phyloP scores from a whole-genome alignment of 2,113 vertebrate genomes.

The Apaloderma vittatum region DNA sequence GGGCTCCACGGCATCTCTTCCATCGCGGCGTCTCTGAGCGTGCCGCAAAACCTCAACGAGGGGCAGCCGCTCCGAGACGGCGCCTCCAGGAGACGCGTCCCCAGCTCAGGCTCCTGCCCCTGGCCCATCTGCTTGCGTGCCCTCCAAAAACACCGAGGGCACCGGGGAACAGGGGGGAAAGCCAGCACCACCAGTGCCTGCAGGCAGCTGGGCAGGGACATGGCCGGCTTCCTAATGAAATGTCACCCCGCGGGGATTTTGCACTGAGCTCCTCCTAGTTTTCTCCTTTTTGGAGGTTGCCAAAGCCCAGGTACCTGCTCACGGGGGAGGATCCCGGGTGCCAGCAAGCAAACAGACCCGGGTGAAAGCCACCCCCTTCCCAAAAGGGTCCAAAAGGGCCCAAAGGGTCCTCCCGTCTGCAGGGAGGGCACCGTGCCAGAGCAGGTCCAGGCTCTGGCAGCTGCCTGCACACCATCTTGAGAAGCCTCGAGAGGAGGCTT shows the following conservation, averaged over 20 bases:
- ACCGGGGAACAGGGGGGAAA: fast-evolving
- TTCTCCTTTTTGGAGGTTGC: not conserved
- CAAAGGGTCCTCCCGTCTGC: not conserved
- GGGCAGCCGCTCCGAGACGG: not conserved
- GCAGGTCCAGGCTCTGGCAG: not conserved
- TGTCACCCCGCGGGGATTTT: not conserved
- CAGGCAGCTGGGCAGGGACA: not conserved
- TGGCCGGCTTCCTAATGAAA: not conserved
- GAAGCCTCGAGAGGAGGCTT: not conserved
- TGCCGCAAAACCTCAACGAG: not conserved
- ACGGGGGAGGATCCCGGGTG: not conserved
- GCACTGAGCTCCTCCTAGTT: not conserved
- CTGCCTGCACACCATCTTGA: not conserved
- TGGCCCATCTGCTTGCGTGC: not conserved
- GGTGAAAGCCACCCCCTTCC: not conserved
- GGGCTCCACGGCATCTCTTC: not conserved
- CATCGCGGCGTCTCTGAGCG: not conserved
- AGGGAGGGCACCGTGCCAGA: not conserved
- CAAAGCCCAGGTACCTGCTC: not conserved
- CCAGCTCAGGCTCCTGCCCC: not conserved
- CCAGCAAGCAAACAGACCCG: not conserved
- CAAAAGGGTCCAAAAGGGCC: no score
- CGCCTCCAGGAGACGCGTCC: fast-evolving
- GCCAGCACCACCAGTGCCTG: not conserved
- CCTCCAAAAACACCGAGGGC: not conserved